Percentiles rank a stretch among this genome's conserved stretches.
phyloP scores from a whole-genome alignment of 2,888 invertebrate species.

The Fragum whitleyi region DNA sequence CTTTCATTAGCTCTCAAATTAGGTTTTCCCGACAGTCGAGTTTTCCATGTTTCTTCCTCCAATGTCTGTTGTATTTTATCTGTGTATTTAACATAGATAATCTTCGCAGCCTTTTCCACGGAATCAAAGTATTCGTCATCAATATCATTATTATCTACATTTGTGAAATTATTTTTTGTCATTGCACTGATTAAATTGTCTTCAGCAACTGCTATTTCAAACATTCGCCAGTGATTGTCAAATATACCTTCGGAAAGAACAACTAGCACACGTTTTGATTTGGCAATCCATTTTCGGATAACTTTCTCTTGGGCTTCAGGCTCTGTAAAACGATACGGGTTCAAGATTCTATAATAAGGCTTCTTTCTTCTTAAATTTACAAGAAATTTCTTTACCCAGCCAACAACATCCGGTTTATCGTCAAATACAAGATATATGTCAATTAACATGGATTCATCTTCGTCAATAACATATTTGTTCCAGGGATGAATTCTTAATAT shows the following conservation, averaged over 20 bases:
- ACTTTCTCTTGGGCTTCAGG: constrained; percentile 36
- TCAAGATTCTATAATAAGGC: constrained; percentile 55
- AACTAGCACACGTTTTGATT: constrained; percentile 57
- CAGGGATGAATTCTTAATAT: constrained; percentile 53
- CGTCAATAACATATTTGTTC: constrained; percentile 58
- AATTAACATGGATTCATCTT: constrained; percentile 37
- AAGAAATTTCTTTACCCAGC: constrained; percentile 58
- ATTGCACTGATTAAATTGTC: constrained; percentile 34
- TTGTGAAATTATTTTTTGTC: not conserved
- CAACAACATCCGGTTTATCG: constrained; percentile 52
- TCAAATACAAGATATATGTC: constrained; percentile 64
- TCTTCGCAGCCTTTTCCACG: constrained; percentile 32
- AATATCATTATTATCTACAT: not conserved
- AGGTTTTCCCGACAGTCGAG: constrained; percentile 54
- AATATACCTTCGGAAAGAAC: constrained; percentile 61
- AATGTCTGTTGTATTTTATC: constrained; percentile 25
- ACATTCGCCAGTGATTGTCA: constrained; percentile 40
- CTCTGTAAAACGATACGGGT: constrained; percentile 49
- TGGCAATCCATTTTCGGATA: constrained; percentile 51
- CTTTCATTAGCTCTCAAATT: constrained; percentile 57
- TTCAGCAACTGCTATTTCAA: constrained; percentile 54
- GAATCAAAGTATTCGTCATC: not conserved
- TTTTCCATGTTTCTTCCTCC: constrained; percentile 64
- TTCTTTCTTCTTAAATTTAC: constrained; percentile 60
- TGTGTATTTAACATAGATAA: constrained; percentile 47